Evolutionary conservation across 2,113 vertebrate genomes (phyloP).

Genomic region (Antechinus flavipes): DNA sequence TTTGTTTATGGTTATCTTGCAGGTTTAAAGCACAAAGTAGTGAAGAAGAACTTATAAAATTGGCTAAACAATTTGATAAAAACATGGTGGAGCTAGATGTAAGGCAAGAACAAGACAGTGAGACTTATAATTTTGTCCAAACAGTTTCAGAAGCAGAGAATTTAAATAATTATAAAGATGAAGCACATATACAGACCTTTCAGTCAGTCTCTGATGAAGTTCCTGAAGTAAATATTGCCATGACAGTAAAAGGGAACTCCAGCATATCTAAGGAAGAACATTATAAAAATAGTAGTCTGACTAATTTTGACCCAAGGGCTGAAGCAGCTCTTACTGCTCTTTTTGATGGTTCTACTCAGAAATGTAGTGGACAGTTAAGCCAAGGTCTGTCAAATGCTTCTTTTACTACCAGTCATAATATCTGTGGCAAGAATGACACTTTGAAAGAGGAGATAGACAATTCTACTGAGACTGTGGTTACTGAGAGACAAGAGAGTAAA

Average conservation of each 20-base stretch:
- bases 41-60: constrained; percentile 92
- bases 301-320: constrained; percentile 81
- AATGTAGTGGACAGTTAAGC: constrained; percentile 87
- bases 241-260: constrained; percentile 70
- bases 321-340: constrained; percentile 92
- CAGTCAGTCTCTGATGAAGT: constrained; percentile 48
- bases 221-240: constrained; percentile 60
- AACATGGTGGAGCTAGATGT: constrained; percentile 91
- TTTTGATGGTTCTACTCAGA: constrained; percentile 94
- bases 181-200: constrained; percentile 34
- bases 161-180: constrained; percentile 60
- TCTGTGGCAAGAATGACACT: constrained; percentile 64
- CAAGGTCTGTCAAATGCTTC: constrained; percentile 79
- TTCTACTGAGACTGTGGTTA: constrained; percentile 54
- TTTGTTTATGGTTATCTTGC: constrained; percentile 65
- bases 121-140: constrained; percentile 66
- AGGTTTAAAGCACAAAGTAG: constrained; percentile 85
- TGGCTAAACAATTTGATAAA: constrained; percentile 94
- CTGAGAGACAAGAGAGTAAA: neutral
- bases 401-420: constrained; percentile 65
- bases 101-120: constrained; percentile 81
- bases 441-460: constrained; percentile 62
- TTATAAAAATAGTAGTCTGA: constrained; percentile 68
- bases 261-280: constrained; percentile 47
- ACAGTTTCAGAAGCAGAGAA: constrained; percentile 61